Base-by-base conservation (phyloP, 2,113 vertebrate genomes). In the Rhinichthys klamathensis region DNA sequence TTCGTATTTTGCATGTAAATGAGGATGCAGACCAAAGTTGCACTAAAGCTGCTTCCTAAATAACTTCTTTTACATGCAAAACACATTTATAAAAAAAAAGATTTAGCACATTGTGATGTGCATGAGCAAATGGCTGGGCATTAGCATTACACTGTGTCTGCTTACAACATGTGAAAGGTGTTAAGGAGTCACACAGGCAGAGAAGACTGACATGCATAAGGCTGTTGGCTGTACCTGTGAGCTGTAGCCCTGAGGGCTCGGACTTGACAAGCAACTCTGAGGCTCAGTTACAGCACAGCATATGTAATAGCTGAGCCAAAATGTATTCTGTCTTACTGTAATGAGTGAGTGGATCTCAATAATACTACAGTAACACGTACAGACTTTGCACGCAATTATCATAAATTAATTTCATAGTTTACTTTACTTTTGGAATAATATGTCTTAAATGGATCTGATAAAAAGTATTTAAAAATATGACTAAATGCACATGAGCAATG, bases 71-170 rank as follows among this genome's bases (percentile, higher is more conserved):
- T 86, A 21, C 63, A 77, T 16, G 60, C 54, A 70, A 32, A 63
- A 78, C 13, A 69, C 76, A 72, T 56, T 35, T 86, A 82, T 84
- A 35, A 35, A 35, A 27, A 25, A 89, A 80, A 85, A 54, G 18
- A 46, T 69, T 83, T 78, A 21, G 30, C 35, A 51, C 61, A 85
- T 77, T 84, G 82, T 76, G 54, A 23, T 82, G 38, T 8, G 6
- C 81, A 61, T 87, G 85, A 84, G 88, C 61, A 84, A 86, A 92
- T 7, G 21, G 16, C 27, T 35, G 5, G 6, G 16, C 78, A 87
- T 91, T 91, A 90, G 51, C 89, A 90, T 92, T 10, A 91, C 76
- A 90, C 83, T 88, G 27, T n/a, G 60, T 35, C 32, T 63, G 6
- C 38, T 16, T 51, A 70, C 25, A 79, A 30, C 23, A 25, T 65